Evolutionary conservation across 2,888 invertebrate species (phyloP).

Genomic region (Piscicola geometra): DNA sequence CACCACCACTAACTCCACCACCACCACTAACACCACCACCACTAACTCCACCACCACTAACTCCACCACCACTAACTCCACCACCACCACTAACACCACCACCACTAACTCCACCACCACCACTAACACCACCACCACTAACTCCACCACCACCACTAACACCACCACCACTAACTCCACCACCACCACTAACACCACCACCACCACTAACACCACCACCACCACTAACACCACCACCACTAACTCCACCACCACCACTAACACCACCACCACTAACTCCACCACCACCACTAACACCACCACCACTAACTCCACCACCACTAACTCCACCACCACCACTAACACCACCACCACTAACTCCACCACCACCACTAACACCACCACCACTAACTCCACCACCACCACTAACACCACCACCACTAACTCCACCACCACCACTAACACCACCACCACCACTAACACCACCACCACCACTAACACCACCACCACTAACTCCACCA

Average conservation of each 20-base stretch:
- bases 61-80: not conserved
- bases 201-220: constrained; percentile 9
- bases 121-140: too few relatives aligned
- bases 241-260: constrained; percentile 30
- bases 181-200: not conserved
- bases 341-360: constrained; percentile 38
- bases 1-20: not conserved
- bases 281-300: constrained; percentile 26
- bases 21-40: not conserved
- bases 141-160: too few relatives aligned
- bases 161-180: not conserved
- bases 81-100: not conserved
- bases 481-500: too few relatives aligned
- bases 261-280: constrained; percentile 26
- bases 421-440: not conserved
- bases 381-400: not conserved
- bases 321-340: constrained; percentile 43
- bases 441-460: too few relatives aligned
- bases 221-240: constrained; percentile 12
- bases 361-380: not conserved
- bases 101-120: too few relatives aligned
- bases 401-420: not conserved
- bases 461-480: too few relatives aligned
- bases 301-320: not conserved
- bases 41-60: not conserved